These are phyloP conservation scores for Beris chalybata DNA, from an alignment of 2,888 invertebrate species.

Conservation along the genomic window DNA sequence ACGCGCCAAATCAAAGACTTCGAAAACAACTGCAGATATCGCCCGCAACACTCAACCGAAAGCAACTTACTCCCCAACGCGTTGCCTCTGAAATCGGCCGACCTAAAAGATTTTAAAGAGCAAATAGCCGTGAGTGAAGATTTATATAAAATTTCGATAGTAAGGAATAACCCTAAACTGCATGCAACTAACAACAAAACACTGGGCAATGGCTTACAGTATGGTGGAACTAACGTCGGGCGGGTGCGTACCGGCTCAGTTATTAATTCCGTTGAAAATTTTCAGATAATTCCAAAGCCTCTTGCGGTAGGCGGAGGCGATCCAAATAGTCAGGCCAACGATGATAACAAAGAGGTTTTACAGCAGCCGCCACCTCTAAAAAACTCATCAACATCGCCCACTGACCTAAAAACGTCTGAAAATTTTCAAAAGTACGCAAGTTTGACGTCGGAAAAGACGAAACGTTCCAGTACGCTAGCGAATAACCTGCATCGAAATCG, in stretches of 20 bases:
- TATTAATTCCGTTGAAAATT: slow-evolving; percentile 58
- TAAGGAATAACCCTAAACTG: slow-evolving; percentile 46
- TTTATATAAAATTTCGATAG: slow-evolving; percentile 53
- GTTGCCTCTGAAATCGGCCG: slow-evolving; percentile 26
- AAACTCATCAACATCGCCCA: slow-evolving; percentile 45
- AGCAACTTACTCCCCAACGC: slow-evolving; percentile 19
- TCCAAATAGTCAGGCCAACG: slow-evolving; percentile 29
- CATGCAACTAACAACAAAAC: slow-evolving; percentile 32
- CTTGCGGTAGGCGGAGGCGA: slow-evolving; percentile 38
- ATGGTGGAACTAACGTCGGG: not conserved
- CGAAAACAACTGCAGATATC: slow-evolving; percentile 41
- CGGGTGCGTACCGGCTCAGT: slow-evolving; percentile 15
- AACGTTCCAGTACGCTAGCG: slow-evolving; percentile 48
- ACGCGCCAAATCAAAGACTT: slow-evolving; percentile 40
- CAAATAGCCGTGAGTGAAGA: slow-evolving; percentile 56
- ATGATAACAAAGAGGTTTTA: slow-evolving; percentile 34
- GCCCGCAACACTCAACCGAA: slow-evolving; percentile 29
- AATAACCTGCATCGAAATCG: slow-evolving; percentile 41
- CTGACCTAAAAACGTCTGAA: slow-evolving; percentile 32
- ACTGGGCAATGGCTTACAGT: slow-evolving; percentile 10
- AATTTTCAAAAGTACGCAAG: slow-evolving; percentile 40
- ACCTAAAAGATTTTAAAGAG: slow-evolving; percentile 51
- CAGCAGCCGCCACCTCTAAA: slow-evolving; percentile 47
- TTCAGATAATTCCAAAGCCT: slow-evolving; percentile 55
- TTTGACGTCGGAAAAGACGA: slow-evolving; percentile 43